Evolutionary conservation across 2,888 invertebrate genomes (phyloP).

Genomic region (Tryphoninae sp.): DNA sequence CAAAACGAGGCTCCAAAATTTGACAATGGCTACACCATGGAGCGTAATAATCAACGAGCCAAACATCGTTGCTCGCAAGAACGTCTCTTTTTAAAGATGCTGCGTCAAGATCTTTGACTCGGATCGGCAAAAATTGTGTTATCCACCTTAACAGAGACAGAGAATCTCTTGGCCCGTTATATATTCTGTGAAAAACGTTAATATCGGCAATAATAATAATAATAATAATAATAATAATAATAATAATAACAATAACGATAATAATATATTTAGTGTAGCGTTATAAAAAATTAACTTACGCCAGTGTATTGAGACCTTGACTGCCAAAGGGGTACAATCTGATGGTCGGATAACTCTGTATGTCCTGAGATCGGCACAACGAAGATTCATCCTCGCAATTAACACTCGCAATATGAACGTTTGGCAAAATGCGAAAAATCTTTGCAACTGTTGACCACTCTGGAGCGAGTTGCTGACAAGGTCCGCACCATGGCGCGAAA

Average conservation of each 20-base stretch:
- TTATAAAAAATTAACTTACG: slow-evolving; percentile 79
- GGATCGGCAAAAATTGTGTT: slow-evolving; percentile 84
- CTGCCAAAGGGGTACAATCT: slow-evolving; percentile 85
- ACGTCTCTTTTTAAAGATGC: slow-evolving; percentile 82
- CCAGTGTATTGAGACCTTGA: slow-evolving; percentile 82
- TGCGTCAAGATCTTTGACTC: slow-evolving; percentile 81
- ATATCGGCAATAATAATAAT: too few relatives aligned
- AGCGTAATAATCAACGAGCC: slow-evolving; percentile 87
- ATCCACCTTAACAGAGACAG: slow-evolving; percentile 86
- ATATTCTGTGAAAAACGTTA: slow-evolving; percentile 79
- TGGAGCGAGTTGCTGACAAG: slow-evolving; percentile 87
- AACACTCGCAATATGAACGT: slow-evolving; percentile 85
- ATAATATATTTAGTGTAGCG: slow-evolving; percentile 45
- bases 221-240: background rate
- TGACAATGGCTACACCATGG: slow-evolving; percentile 87
- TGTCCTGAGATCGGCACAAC: slow-evolving; percentile 84
- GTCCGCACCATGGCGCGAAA: slow-evolving; percentile 89
- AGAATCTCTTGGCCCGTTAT: slow-evolving; percentile 85
- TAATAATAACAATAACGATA: background rate
- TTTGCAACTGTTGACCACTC: slow-evolving; percentile 87
- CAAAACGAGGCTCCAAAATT: slow-evolving; percentile 87
- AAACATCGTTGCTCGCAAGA: slow-evolving; percentile 81
- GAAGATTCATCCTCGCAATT: slow-evolving; percentile 85
- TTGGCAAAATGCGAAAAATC: slow-evolving; percentile 80
- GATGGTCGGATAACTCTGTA: slow-evolving; percentile 87